Evolutionary conservation across 2,113 vertebrate genomes (phyloP).

Genomic region (Felis chaus): DNA sequence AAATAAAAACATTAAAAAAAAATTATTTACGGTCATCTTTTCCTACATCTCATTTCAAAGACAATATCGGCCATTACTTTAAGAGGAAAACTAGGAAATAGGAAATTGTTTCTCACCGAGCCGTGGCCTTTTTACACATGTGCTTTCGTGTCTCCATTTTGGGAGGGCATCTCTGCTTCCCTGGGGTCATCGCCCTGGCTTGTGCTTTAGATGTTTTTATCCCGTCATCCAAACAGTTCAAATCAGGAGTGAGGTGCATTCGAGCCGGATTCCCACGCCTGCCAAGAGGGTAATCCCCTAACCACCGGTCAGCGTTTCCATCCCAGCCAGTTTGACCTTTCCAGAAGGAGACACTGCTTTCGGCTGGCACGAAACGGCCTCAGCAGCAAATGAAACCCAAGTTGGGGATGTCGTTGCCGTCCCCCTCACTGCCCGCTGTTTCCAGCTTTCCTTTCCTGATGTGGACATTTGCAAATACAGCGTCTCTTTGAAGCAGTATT

Average conservation of each 20-base stretch:
- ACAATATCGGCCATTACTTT: neutral
- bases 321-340: neutral
- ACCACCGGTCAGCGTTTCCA: conserved; percentile 56
- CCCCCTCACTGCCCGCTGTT: neutral
- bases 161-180: neutral
- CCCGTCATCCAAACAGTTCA: conserved; percentile 34
- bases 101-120: neutral
- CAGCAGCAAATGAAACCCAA: neutral
- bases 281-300: conserved; percentile 32
- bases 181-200: neutral
- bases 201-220: conserved; percentile 17
- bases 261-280: neutral
- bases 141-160: neutral
- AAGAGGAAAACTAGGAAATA: conserved; percentile 12
- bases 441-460: neutral
- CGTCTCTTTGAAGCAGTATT: neutral
- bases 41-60: neutral
- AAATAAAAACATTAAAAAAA: no score
- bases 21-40: neutral
- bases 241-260: conserved; percentile 30
- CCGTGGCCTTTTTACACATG: neutral
- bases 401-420: fast-evolving
- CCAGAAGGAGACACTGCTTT: neutral
- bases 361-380: conserved; percentile 16
- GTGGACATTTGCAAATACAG: neutral